Base-by-base conservation (phyloP, 2,888 invertebrate genomes). In the Priocnemis perturbator region DNA sequence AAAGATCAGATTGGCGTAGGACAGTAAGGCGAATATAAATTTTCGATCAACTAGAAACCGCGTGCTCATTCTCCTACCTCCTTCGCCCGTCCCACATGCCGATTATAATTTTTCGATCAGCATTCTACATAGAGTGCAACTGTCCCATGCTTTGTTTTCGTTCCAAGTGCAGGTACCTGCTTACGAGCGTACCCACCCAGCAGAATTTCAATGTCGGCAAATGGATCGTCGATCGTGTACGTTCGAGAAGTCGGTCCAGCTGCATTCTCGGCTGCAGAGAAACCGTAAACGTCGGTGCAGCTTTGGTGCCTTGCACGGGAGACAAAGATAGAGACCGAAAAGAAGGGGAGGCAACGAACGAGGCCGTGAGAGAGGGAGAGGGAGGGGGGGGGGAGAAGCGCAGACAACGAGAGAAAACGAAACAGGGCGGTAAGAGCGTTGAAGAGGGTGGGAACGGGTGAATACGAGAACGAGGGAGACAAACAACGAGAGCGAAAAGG, bases 191-290 rank as follows among this genome's bases (percentile, higher is more conserved):
- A n/a, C 37, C 1, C 21, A 11, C 3, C 17, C 30, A 20, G 44
- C 61, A 56, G 59, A 65, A 65, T 69, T 65, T 57, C 17, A 50
- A 50, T n/a, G 17, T 72, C 66, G 61, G 62, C 71, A 69, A 78
- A 74, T 21, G 53, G 65, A 69, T 69, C 60, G 63, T 53, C 71
- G 74, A 71, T 76, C n/a, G n/a, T 60, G 72, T 62, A 69, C 65
- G 57, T 20, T 48, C 15, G 57, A 60, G 73, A 76, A 79, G 67
- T 66, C 67, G 65, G 69, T 68, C 67, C 70, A 50, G 52, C 52
- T 45, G 65, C 52, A 52, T 21, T 37, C 48, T 58, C 20, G 53
- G 59, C 63, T 53, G 57, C 19, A 50, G 30, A 19, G 50, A 58
- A 37, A 60, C 67, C 59, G 56, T 67, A 76, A 76, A 70, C 73